Evolutionary conservation across 1,140 invertebrate species (phyloP).

Genomic region (Pogonognathellus flavescens): DNA sequence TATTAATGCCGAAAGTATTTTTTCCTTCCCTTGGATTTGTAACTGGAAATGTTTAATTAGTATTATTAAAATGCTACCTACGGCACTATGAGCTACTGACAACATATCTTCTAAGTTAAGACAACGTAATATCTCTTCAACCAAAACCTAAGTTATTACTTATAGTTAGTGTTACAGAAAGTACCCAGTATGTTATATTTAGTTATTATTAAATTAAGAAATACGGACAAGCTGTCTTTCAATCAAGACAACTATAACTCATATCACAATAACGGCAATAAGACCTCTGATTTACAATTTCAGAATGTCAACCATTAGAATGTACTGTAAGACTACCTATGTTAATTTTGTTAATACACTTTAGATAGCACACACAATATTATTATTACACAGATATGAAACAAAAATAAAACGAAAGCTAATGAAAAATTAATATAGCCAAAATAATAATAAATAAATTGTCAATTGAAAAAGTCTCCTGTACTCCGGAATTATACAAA

Average conservation of each 20-base stretch:
- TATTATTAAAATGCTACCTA: neutral
- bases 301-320: slow-evolving; percentile 14
- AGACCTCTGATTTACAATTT: neutral
- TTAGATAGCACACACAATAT: slow-evolving; percentile 16
- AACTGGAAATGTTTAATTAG: neutral
- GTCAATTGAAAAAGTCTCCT: too few species aligned
- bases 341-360: neutral
- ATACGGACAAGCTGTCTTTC: slow-evolving; percentile 19
- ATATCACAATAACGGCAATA: slow-evolving; percentile 29
- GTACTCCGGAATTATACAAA: too few species aligned
- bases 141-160: slow-evolving; percentile 16
- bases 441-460: too few species aligned
- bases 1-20: neutral
- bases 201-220: slow-evolving; percentile 37
- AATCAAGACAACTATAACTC: slow-evolving; percentile 16
- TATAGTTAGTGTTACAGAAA: neutral
- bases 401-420: too few species aligned
- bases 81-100: neutral
- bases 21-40: slow-evolving; percentile 12
- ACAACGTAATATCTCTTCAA: slow-evolving; percentile 20
- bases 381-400: too few species aligned
- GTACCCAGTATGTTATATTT: slow-evolving; percentile 13
- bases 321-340: slow-evolving; percentile 25
- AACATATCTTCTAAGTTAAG: neutral
- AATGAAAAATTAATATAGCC: too few species aligned